Conservation (phyloP, 2,888 invertebrate genomes). For the Lepetodrilus schrolli region DNA sequence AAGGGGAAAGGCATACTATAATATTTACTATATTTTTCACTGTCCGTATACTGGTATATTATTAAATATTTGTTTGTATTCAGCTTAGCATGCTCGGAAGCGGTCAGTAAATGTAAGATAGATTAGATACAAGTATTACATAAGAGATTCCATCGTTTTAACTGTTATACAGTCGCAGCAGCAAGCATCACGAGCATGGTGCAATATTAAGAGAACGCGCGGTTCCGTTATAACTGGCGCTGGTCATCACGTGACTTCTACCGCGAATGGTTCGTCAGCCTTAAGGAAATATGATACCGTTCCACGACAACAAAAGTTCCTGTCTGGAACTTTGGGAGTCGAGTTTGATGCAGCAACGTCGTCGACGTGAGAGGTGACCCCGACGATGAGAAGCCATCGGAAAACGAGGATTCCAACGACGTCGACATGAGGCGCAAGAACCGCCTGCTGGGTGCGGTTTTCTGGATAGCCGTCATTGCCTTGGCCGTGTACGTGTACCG, state of each 20-base stretch:
- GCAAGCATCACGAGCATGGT: no score
- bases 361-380: background rate
- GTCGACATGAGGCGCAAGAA: slow-evolving; percentile 22
- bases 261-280: background rate
- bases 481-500: background rate
- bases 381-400: background rate
- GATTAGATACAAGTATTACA: no score
- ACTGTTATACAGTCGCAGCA: no score
- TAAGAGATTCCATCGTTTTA: no score
- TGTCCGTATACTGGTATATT: no score
- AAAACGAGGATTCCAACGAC: background rate
- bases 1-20: no score
- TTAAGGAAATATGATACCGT: background rate
- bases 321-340: background rate
- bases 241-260: background rate
- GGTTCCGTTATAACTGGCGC: background rate
- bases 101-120: no score
- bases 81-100: no score
- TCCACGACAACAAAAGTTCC: background rate
- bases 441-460: background rate
- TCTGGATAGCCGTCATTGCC: background rate
- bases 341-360: background rate
- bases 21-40: no score
- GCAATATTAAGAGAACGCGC: no score
- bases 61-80: no score